Evolutionary conservation across 2,888 invertebrate genomes (phyloP).

Genomic region (Tachina grossa): DNA sequence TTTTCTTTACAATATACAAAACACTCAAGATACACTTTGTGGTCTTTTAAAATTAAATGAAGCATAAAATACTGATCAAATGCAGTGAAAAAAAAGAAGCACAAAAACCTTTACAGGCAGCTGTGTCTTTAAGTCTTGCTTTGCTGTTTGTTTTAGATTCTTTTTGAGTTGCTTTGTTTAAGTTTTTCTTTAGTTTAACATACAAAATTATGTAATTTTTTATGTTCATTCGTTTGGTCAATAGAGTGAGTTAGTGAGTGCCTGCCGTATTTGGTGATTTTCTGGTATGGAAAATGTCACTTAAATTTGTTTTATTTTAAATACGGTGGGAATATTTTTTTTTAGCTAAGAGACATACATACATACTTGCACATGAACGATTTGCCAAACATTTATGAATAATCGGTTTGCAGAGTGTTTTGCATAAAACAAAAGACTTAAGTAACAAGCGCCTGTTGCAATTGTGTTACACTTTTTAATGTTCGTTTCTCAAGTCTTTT

Average conservation of each 20-base stretch:
- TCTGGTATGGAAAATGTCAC: constrained; percentile 50
- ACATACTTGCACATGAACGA: constrained; percentile 2
- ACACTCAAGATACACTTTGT: background rate
- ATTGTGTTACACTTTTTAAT: background rate
- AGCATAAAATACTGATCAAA: background rate
- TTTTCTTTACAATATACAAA: no score
- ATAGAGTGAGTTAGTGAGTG: background rate
- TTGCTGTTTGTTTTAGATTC: constrained; percentile 18
- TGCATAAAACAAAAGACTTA: constrained; percentile 47
- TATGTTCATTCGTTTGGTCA: constrained; percentile 38
- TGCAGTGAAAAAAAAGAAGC: background rate
- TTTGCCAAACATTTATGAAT: constrained; percentile 16
- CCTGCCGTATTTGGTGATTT: constrained; percentile 47
- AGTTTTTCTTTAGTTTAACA: constrained; percentile 20
- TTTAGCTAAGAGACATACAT: background rate
- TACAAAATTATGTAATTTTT: constrained; percentile 41
- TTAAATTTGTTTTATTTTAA: constrained; percentile 11
- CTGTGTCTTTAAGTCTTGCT: constrained; percentile 19
- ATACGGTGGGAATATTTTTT: constrained; percentile 54
- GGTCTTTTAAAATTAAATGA: background rate
- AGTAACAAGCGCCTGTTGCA: constrained; percentile 10
- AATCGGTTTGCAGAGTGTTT: background rate
- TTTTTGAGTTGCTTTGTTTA: constrained; percentile 5
- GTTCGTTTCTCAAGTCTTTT: background rate
- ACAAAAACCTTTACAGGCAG: constrained; percentile 38